Percentiles rank a stretch among this genome's conserved stretches.
These are phyloP conservation scores for Palythoa caribaeorum DNA, from an alignment of 92 coral and sea anemone species.

Conservation along the genomic window DNA sequence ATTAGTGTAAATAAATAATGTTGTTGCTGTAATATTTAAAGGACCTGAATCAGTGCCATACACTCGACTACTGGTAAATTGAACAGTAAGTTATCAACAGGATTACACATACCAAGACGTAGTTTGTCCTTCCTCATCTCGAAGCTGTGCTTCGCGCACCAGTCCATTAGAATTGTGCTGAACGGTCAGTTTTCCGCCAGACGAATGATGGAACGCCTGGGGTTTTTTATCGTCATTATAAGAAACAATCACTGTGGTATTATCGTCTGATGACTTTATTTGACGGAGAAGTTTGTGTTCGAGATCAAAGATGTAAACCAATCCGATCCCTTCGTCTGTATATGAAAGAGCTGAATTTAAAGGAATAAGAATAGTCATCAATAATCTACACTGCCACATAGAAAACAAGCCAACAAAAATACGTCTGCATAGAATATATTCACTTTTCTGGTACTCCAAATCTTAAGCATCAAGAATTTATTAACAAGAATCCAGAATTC, in stretches of 20 bases:
- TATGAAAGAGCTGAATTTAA: neutral
- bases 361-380: neutral
- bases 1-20: too few species aligned
- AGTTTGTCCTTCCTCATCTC: constrained; percentile 19
- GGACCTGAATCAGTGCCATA: too few species aligned
- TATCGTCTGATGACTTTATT: constrained; percentile 15
- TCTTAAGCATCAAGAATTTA: too few species aligned
- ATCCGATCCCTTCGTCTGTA: constrained; percentile 15
- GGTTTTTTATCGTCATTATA: constrained; percentile 8
- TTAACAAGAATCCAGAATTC: too few species aligned
- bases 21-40: too few species aligned
- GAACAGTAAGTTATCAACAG: neutral
- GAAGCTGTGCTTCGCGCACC: constrained; percentile 30
- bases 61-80: neutral
- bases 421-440: too few species aligned
- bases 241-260: constrained; percentile 2
- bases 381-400: neutral
- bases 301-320: constrained; percentile 21
- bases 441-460: too few species aligned
- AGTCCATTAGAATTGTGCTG: constrained; percentile 13
- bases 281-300: constrained; percentile 10
- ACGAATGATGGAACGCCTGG: constrained; percentile 19
- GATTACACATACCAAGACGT: constrained; percentile 17
- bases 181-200: constrained; percentile 27
- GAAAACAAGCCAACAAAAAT: too few species aligned